These are phyloP conservation scores for Euura saliciscinereae DNA, from an alignment of 1,140 invertebrate species.

Conservation along the genomic window DNA sequence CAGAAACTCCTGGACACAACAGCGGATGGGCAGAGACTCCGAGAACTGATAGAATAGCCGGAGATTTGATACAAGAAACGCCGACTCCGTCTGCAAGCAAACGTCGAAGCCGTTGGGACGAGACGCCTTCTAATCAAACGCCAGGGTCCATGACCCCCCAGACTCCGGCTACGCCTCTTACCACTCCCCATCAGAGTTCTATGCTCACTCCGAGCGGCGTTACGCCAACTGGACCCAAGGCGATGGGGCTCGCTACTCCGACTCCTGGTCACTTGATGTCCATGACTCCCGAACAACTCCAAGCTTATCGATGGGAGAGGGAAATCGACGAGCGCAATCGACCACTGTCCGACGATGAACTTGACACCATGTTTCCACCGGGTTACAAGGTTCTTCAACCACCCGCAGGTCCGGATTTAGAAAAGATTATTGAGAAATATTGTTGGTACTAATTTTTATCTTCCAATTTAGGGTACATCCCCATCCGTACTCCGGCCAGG, in stretches of 20 bases:
- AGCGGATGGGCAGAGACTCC: constrained; percentile 99
- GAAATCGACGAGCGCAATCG: constrained; percentile 98
- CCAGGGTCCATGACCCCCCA: constrained; percentile 77
- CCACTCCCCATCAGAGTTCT: constrained; percentile 67
- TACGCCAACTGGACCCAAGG: constrained; percentile 95
- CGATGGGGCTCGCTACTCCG: constrained; percentile 97
- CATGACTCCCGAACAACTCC: constrained; percentile 99
- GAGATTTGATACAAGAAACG: constrained; percentile 87
- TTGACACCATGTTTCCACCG: constrained; percentile 96
- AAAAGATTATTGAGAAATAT: neutral
- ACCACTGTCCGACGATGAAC: constrained; percentile 94
- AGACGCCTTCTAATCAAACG: constrained; percentile 86
- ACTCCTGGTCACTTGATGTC: constrained; percentile 93
- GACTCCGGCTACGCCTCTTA: constrained; percentile 71
- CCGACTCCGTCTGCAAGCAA: constrained; percentile 94
- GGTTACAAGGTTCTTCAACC: constrained; percentile 98
- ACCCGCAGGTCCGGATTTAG: constrained; percentile 72
- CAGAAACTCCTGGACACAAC: constrained; percentile 92
- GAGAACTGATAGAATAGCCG: constrained; percentile 83
- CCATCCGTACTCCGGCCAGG: constrained; percentile 95
- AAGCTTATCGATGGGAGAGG: constrained; percentile 98
- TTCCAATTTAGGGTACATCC: constrained; percentile 78
- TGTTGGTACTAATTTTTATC: neutral
- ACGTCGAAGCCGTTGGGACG: constrained; percentile 89
- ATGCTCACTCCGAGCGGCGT: constrained; percentile 67